Evolutionary conservation across 1,140 invertebrate genomes (phyloP).

Genomic region (Eufriesea mexicana): DNA sequence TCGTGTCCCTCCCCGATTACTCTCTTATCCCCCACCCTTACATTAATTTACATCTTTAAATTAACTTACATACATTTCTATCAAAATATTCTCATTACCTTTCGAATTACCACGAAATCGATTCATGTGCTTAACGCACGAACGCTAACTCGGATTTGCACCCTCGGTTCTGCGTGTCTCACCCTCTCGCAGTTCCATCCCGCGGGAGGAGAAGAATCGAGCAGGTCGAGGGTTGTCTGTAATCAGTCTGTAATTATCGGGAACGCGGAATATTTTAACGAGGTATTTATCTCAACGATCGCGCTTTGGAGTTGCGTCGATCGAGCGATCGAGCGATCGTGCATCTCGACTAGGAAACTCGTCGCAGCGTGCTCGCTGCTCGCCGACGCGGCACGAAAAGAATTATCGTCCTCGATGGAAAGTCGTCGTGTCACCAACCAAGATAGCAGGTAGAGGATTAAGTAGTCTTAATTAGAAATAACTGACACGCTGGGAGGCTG

Average conservation of each 20-base stretch:
- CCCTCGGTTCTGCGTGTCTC: no score
- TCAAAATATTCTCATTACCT: no score
- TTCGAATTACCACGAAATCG: no score
- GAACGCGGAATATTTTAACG: slow-evolving; percentile 59
- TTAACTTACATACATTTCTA: no score
- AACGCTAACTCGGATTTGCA: no score
- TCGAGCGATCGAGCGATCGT: slow-evolving; percentile 42
- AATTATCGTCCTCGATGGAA: slow-evolving; percentile 13
- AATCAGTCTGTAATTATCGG: neutral
- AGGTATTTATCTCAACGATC: slow-evolving; percentile 66
- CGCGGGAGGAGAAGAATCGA: neutral
- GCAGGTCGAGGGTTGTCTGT: neutral
- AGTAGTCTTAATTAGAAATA: slow-evolving; percentile 36
- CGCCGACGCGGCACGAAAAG: neutral
- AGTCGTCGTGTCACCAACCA: neutral
- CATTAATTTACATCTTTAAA: no score
- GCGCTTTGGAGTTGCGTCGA: slow-evolving; percentile 29
- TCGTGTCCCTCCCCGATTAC: no score
- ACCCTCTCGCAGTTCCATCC: no score
- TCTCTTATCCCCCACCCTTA: no score
- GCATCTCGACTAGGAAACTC: slow-evolving; percentile 37
- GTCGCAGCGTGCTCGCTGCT: neutral
- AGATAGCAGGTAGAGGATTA: neutral
- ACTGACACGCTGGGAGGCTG: neutral
- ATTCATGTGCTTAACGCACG: no score